Evolutionary conservation across 2,113 vertebrate genomes (phyloP).

Genomic region (Nerophis ophidion): DNA sequence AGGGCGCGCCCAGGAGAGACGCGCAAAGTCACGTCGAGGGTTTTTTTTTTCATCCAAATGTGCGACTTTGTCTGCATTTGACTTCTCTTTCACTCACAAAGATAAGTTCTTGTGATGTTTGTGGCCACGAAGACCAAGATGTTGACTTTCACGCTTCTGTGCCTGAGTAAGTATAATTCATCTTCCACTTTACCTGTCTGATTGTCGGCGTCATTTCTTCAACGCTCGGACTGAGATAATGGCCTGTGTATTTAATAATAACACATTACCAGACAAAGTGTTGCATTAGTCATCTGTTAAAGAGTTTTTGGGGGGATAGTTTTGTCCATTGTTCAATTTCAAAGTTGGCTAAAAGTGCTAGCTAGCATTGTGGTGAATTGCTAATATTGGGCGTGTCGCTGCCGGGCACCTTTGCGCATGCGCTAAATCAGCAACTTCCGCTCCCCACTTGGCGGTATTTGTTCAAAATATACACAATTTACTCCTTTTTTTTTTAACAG

Average conservation of each 20-base stretch:
- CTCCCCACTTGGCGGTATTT: too few species aligned
- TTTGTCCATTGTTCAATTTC: background rate
- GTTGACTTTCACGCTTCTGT: conserved; percentile 9
- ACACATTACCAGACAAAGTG: background rate
- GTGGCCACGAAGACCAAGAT: conserved; percentile 17
- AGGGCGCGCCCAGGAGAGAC: conserved; percentile 3
- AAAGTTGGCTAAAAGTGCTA: background rate
- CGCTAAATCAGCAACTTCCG: too few species aligned
- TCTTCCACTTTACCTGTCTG: conserved; percentile 32
- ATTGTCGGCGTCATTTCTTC: background rate
- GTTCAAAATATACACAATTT: too few species aligned
- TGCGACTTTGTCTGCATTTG: background rate
- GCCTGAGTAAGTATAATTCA: conserved; percentile 49
- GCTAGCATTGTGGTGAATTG: background rate
- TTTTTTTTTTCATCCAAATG: conserved; percentile 29
- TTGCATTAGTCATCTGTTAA: background rate
- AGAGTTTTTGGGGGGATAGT: too few species aligned
- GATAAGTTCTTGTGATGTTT: fast-evolving
- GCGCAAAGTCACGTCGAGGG: background rate
- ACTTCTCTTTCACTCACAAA: background rate
- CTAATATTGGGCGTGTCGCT: too few species aligned
- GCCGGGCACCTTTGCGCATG: too few species aligned
- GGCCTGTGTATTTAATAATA: background rate
- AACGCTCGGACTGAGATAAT: too few species aligned
- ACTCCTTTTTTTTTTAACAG: too few species aligned